phyloP scores from a whole-genome alignment of 1,140 invertebrate genomes.

The Lasioglossum baleicum region DNA sequence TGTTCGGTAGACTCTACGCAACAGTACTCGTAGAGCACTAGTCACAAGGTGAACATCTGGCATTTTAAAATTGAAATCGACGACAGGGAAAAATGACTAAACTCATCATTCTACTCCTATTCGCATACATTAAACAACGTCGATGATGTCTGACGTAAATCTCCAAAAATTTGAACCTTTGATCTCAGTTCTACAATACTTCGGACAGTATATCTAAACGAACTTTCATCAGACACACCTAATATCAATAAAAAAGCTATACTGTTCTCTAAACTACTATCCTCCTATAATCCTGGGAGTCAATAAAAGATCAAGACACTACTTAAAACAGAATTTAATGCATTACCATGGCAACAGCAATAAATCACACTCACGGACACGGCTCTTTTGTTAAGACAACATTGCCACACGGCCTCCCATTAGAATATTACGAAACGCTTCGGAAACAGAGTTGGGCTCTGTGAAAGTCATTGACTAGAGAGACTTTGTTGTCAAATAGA shows the following conservation, averaged over 20 bases:
- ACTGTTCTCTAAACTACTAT: too few relatives aligned
- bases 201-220: too few relatives aligned
- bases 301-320: background rate
- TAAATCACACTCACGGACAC: background rate
- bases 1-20: background rate
- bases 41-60: background rate
- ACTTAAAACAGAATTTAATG: background rate
- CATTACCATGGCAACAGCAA: background rate
- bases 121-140: too few relatives aligned
- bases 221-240: too few relatives aligned
- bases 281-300: background rate
- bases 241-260: too few relatives aligned
- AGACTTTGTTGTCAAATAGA: constrained; percentile 2
- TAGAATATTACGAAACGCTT: constrained; percentile 15
- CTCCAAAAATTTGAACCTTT: too few relatives aligned
- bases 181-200: too few relatives aligned
- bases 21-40: background rate
- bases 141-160: too few relatives aligned
- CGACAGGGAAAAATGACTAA: too few relatives aligned
- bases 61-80: background rate
- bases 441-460: constrained; percentile 23
- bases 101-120: too few relatives aligned
- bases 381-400: background rate
- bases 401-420: background rate
- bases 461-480: constrained; percentile 25